phyloP scores from a whole-genome alignment of 2,113 vertebrate species.

The Pseudorhombus dupliciocellatus region DNA sequence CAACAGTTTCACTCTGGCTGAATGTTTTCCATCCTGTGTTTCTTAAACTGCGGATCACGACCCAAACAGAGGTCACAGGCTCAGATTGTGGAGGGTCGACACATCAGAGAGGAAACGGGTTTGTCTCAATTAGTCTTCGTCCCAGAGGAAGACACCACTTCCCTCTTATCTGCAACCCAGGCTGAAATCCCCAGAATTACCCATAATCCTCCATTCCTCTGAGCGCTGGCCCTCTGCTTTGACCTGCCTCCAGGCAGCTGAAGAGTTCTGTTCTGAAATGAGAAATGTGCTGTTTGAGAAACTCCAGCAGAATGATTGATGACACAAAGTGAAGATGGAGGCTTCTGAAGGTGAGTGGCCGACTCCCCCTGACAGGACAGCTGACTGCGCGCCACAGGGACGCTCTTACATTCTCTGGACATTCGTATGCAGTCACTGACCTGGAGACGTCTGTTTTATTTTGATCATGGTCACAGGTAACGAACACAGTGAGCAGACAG shows the following conservation, averaged over 20 bases:
- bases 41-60: constrained; percentile 27
- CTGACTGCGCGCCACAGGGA: background rate
- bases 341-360: background rate
- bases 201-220: constrained; percentile 55
- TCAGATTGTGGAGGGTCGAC: constrained; percentile 1
- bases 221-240: constrained; percentile 37
- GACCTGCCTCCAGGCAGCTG: constrained; percentile 25
- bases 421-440: background rate
- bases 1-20: background rate
- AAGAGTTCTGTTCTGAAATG: constrained; percentile 34
- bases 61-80: constrained; percentile 4
- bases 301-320: constrained; percentile 15
- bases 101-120: constrained; percentile 15
- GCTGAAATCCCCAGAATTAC: constrained; percentile 58
- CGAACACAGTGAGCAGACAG: no score
- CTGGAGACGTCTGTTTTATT: no score
- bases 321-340: background rate
- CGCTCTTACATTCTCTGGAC: background rate
- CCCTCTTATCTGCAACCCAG: constrained; percentile 44
- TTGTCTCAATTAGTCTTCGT: constrained; percentile 57
- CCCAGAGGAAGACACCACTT: constrained; percentile 25
- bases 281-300: constrained; percentile 5
- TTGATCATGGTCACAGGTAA: no score
- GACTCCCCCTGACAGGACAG: background rate
- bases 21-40: constrained; percentile 1